phyloP scores from a whole-genome alignment of 2,797 vertebrate species.

The Malurus splendens region DNA sequence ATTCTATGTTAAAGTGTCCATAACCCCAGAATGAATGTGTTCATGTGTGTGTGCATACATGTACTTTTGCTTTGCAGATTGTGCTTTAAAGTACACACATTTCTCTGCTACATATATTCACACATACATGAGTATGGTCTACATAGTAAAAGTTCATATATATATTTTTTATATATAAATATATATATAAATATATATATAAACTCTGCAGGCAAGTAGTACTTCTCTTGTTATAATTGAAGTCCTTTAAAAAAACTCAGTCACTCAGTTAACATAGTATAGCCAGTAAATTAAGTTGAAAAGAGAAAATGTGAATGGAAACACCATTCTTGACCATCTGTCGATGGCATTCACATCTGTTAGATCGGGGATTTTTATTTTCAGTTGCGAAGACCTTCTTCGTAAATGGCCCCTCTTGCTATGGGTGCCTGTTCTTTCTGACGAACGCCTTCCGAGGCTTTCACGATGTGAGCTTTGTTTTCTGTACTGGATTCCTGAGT shows the following conservation, averaged over 20 bases:
- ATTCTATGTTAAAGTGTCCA: constrained; percentile 66
- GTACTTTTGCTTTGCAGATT: constrained; percentile 33
- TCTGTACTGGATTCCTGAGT: constrained; percentile 91
- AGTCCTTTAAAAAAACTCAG: constrained; percentile 78
- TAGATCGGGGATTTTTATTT: constrained; percentile 97
- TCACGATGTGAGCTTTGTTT: constrained; percentile 81
- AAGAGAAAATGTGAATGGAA: constrained; percentile 92
- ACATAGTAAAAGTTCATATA: constrained; percentile 73
- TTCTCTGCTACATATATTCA: constrained; percentile 66
- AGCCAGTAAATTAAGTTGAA: constrained; percentile 99
- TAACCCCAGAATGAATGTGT: constrained; percentile 61
- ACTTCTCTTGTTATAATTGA: constrained; percentile 67
- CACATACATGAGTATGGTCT: constrained; percentile 70
- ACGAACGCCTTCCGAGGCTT: constrained; percentile 75
- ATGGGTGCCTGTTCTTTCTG: constrained; percentile 80
- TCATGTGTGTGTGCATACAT: constrained; percentile 66
- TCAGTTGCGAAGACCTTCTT: constrained; percentile 92
- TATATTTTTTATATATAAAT: constrained; percentile 62
- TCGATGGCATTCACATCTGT: constrained; percentile 97
- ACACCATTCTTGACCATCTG: constrained; percentile 96
- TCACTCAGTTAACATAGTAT: constrained; percentile 94
- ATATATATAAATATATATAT: constrained; percentile 73
- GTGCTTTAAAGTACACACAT: constrained; percentile 62
- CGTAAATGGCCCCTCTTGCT: constrained; percentile 85
- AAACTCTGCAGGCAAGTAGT: constrained; percentile 77